Evolutionary conservation across 2,113 vertebrate species (phyloP), one percentile per base, ranked within the genome.

Genomic region (Merops nubicus): DNA sequence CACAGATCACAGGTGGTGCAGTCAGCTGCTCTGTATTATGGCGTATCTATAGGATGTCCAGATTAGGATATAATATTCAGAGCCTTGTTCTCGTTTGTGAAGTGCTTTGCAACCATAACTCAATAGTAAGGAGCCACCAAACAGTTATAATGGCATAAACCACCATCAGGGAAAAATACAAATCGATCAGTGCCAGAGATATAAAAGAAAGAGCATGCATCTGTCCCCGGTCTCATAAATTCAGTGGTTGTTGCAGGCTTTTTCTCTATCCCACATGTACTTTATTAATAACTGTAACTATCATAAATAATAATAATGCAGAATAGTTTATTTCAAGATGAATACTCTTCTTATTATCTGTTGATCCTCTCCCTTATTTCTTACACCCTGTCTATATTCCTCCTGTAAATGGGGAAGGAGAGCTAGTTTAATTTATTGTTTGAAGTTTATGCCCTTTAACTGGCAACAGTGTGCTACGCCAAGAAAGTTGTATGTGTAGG

Each of bases 121-220:
- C 96, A 96, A 81, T 36, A 94, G 76, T 86, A 96, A 97, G 83
- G 92, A 96, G 88, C 68, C 90, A 96, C 90, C 59, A 90, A 95
- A 94, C 95, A 96, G 85, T 96, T 93, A 95, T 96, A 95, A 96
- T 84, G 68, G 83, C 92, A 96, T 93, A 96, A 96, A 96, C 82
- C 76, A 96, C 90, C 96, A 94, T 92, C 90, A 90, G 95, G 79
- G 92, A 96, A 97, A 97, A 95, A 93, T 91, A 96, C 92, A 96
- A 95, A 97, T 96, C 56, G 79, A 97, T 96, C 95, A 96, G 83
- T 64, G 95, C 85, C 90, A 94, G 72, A 0, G 21, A 93, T 84
- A 91, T 70, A 88, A 93, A 93, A 94, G 72, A 87, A 95, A 86
- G 92, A 88, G 73, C 82, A 40, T 64, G 68, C 93, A 89, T 95